A percentile compares a stretch with the other conserved stretches of the same genome.
Evolutionary conservation across 92 coral and sea anemone genomes (phyloP).

Genomic region (Hydrozoanthus gracilis): DNA sequence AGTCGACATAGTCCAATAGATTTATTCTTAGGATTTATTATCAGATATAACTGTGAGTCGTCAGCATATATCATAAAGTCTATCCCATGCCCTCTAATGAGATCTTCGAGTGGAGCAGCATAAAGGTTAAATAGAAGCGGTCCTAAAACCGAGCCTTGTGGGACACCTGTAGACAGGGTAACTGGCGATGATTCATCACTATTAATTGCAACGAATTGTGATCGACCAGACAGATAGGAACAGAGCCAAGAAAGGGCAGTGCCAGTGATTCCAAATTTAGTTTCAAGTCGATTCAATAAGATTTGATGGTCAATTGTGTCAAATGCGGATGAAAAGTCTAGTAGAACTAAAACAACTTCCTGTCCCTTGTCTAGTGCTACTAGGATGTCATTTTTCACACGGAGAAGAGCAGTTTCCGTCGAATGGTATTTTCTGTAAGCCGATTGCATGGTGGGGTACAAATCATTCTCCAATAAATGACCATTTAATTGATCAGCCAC

Average conservation of each 20-base stretch:
- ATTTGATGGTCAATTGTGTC: slow-evolving; percentile 39
- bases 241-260: slow-evolving; percentile 36
- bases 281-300: slow-evolving; percentile 33
- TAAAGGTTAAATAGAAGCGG: slow-evolving; percentile 49
- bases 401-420: slow-evolving; percentile 50
- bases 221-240: slow-evolving; percentile 29
- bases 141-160: slow-evolving; percentile 55
- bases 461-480: slow-evolving; percentile 34
- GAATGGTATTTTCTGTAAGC: slow-evolving; percentile 42
- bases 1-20: slow-evolving; percentile 11
- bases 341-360: slow-evolving; percentile 43
- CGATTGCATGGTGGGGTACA: slow-evolving; percentile 32
- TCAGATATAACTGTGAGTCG: slow-evolving; percentile 34
- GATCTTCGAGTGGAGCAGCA: slow-evolving; percentile 46
- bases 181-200: slow-evolving; percentile 33
- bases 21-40: slow-evolving; percentile 18
- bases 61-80: slow-evolving; percentile 50
- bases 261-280: too few relatives aligned
- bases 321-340: slow-evolving; percentile 42
- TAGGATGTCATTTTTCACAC: slow-evolving; percentile 43
- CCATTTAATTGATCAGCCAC: slow-evolving; percentile 46
- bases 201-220: slow-evolving; percentile 24
- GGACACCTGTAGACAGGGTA: slow-evolving; percentile 39
- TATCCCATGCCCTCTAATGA: slow-evolving; percentile 34
- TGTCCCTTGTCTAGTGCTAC: slow-evolving; percentile 38